Evolutionary conservation across 2,113 vertebrate genomes (phyloP).

Genomic region (Ophiodon elongatus): DNA sequence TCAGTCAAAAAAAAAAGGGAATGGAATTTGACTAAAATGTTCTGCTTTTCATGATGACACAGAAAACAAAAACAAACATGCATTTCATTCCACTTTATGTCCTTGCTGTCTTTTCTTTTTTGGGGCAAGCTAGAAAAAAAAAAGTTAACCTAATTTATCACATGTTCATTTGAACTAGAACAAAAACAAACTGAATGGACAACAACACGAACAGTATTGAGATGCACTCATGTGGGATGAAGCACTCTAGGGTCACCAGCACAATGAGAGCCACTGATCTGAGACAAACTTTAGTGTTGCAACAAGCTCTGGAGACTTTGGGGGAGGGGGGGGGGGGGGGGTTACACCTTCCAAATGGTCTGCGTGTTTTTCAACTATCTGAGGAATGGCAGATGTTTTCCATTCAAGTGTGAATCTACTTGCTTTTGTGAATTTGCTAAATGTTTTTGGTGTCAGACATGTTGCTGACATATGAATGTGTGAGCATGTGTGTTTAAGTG

Average conservation of each 20-base stretch:
- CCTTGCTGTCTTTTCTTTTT: not conserved
- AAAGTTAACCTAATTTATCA: conserved; percentile 12
- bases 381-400: conserved; percentile 45
- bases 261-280: no score
- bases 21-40: not conserved
- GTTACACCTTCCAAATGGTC: conserved; percentile 36
- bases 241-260: not conserved
- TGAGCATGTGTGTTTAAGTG: not conserved
- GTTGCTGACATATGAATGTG: conserved; percentile 10
- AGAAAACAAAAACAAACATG: not conserved
- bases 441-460: not conserved
- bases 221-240: conserved; percentile 5
- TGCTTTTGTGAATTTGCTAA: conserved; percentile 30
- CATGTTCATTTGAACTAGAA: conserved; percentile 21
- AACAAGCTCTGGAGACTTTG: conserved; percentile 2
- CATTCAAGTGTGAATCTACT: conserved; percentile 32
- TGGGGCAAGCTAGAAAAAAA: not conserved
- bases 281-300: no score
- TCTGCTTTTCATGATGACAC: not conserved
- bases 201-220: not conserved
- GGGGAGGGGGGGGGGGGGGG: no score
- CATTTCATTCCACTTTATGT: not conserved
- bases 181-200: conserved; percentile 13
- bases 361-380: conserved; percentile 24
- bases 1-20: not conserved